phyloP scores from a whole-genome alignment of 2,113 vertebrate genomes.

The Odocoileus hemionus region DNA sequence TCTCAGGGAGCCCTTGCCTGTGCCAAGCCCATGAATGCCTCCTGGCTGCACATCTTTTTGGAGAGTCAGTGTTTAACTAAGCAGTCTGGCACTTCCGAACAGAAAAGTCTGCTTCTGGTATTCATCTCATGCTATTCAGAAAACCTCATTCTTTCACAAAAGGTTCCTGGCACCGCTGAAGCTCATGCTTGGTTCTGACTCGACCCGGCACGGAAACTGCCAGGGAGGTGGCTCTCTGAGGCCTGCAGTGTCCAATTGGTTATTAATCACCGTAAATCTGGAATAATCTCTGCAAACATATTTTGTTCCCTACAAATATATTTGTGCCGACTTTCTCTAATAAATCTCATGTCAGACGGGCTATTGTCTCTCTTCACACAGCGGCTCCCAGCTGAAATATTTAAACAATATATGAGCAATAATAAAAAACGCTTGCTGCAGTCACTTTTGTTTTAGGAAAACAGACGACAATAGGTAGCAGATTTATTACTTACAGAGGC shows the following conservation, averaged over 20 bases:
- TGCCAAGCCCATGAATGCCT: background rate
- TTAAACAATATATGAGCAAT: slow-evolving; percentile 74
- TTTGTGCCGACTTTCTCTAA: slow-evolving; percentile 67
- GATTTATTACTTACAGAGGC: slow-evolving; percentile 60
- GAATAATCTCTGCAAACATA: slow-evolving; percentile 79
- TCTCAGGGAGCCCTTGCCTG: background rate
- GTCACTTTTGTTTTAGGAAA: slow-evolving; percentile 72
- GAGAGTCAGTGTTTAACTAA: background rate
- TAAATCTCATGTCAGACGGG: slow-evolving; percentile 70
- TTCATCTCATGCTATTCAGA: background rate
- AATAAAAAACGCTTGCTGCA: slow-evolving; percentile 56
- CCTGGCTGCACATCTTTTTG: background rate
- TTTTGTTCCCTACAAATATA: slow-evolving; percentile 72
- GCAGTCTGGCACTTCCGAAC: accelerated
- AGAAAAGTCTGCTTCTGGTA: background rate
- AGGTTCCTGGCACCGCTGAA: background rate
- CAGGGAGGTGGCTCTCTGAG: slow-evolving; percentile 26
- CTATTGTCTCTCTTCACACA: slow-evolving; percentile 62
- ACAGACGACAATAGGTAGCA: background rate
- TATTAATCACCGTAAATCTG: slow-evolving; percentile 81
- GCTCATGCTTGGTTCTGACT: background rate
- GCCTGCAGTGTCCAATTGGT: slow-evolving; percentile 61
- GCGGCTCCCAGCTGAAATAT: slow-evolving; percentile 76
- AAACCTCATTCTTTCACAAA: accelerated
- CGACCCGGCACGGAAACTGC: background rate